phyloP scores from a whole-genome alignment of 2,888 invertebrate genomes.

The Microctonus aethiopoides region DNA sequence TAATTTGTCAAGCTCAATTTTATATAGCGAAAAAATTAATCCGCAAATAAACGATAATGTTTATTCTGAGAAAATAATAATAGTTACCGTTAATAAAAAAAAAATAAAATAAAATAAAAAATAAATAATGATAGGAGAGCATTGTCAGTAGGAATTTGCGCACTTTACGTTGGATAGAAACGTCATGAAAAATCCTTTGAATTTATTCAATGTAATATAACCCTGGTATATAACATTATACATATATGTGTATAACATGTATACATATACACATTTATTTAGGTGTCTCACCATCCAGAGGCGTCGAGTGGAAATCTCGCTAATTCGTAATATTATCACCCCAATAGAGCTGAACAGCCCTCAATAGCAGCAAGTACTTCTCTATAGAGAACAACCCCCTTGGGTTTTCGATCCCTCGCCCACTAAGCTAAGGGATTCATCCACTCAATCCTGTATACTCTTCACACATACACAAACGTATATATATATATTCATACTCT shows the following conservation, averaged over 20 bases:
- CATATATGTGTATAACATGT: neutral
- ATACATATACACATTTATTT: slow-evolving; percentile 3
- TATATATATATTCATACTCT: slow-evolving; percentile 24
- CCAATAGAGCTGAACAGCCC: slow-evolving; percentile 59
- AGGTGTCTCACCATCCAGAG: slow-evolving; percentile 25
- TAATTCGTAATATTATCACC: slow-evolving; percentile 66
- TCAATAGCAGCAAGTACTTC: slow-evolving; percentile 56
- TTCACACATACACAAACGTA: slow-evolving; percentile 32
- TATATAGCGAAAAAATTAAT: neutral
- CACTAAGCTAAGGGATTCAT: slow-evolving; percentile 59
- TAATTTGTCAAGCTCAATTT: slow-evolving; percentile 11
- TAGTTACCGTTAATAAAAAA: neutral
- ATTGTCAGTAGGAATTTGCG: neutral
- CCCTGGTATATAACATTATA: neutral
- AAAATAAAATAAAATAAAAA: neutral
- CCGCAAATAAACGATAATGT: neutral
- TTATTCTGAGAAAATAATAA: neutral
- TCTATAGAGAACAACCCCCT: slow-evolving; percentile 51
- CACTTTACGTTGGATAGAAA: neutral
- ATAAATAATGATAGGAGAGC: neutral
- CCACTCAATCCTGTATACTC: slow-evolving; percentile 48
- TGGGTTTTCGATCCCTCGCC: slow-evolving; percentile 33
- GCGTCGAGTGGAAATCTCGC: slow-evolving; percentile 60
- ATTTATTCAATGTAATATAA: slow-evolving; percentile 32
- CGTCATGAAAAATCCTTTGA: neutral